phyloP scores from a whole-genome alignment of 2,113 vertebrate genomes.

The Dasypus novemcinctus region DNA sequence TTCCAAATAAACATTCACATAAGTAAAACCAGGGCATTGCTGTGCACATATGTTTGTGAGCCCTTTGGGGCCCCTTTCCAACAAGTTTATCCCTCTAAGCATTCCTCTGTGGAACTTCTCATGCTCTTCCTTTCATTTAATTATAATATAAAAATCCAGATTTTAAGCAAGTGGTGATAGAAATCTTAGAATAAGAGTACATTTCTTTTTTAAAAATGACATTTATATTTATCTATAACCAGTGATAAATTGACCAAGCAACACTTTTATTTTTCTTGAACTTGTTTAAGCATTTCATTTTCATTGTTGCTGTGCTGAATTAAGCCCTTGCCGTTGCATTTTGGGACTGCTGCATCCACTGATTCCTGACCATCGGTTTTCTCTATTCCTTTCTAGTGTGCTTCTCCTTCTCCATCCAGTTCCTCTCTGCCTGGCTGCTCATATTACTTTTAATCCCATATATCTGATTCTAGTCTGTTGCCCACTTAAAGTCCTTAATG shows the following conservation, averaged over 20 bases:
- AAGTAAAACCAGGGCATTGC: background rate
- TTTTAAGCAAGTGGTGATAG: background rate
- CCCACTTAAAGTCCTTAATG: background rate
- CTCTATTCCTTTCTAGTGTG: background rate
- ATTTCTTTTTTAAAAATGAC: background rate
- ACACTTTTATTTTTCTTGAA: background rate
- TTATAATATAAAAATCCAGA: background rate
- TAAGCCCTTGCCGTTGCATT: background rate
- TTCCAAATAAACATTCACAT: background rate
- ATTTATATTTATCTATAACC: background rate
- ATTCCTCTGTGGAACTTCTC: background rate
- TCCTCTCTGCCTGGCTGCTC: background rate
- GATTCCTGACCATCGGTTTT: background rate
- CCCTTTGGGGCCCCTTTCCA: background rate
- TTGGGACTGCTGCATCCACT: background rate
- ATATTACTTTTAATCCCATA: background rate
- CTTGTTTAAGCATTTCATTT: background rate
- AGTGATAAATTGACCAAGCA: background rate
- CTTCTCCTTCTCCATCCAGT: background rate
- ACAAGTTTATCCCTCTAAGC: background rate
- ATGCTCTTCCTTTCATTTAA: background rate
- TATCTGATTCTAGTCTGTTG: background rate
- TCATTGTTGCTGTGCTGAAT: background rate
- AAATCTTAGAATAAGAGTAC: background rate
- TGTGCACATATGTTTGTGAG: background rate